A percentile compares a stretch with the other conserved stretches of the same genome.
phyloP scores from a whole-genome alignment of 2,797 vertebrate species.

The Xyrichtys novacula region DNA sequence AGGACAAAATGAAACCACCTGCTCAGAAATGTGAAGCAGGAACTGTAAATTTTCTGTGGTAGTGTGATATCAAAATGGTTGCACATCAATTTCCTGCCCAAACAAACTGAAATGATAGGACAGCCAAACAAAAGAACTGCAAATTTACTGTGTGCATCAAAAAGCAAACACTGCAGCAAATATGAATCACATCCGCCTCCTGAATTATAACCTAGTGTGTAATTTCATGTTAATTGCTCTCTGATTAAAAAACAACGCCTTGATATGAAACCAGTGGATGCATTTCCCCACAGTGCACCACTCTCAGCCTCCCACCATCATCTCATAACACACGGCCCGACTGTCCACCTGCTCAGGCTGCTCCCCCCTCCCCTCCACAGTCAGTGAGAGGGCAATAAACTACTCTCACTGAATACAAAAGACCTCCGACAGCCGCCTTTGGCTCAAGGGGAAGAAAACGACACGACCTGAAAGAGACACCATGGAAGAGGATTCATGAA shows the following conservation, averaged over 20 bases:
- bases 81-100: background rate
- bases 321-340: slow-evolving; percentile 48
- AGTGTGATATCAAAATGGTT: background rate
- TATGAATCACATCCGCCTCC: slow-evolving; percentile 21
- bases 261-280: slow-evolving; percentile 48
- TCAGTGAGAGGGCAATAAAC: slow-evolving; percentile 62
- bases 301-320: slow-evolving; percentile 47
- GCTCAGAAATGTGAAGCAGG: background rate
- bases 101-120: background rate
- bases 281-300: slow-evolving; percentile 38
- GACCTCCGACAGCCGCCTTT: slow-evolving; percentile 63
- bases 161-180: slow-evolving; percentile 40
- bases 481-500: slow-evolving; percentile 3
- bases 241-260: slow-evolving; percentile 35
- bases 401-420: slow-evolving; percentile 76
- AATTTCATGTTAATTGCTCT: slow-evolving; percentile 57
- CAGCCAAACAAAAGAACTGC: background rate
- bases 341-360: slow-evolving; percentile 65
- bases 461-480: slow-evolving; percentile 37
- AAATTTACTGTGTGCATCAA: background rate
- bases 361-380: slow-evolving; percentile 39
- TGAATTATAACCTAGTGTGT: slow-evolving; percentile 30
- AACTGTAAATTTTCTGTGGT: background rate
- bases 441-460: slow-evolving; percentile 56
- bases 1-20: background rate